Conservation (phyloP, 2,888 invertebrate species). For the Cheilosia soror region DNA sequence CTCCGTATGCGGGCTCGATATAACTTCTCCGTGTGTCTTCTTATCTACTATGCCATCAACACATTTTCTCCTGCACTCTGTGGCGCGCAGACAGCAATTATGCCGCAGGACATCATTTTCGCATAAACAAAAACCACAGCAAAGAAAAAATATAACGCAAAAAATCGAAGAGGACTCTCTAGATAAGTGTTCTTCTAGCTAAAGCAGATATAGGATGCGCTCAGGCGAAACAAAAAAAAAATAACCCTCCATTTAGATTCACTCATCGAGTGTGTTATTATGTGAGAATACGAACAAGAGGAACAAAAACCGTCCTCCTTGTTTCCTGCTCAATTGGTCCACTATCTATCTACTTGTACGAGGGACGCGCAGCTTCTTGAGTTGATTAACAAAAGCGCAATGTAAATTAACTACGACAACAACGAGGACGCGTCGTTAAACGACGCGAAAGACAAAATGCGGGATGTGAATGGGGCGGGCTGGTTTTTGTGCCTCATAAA, state of each 20-base stretch:
- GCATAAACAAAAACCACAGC: constrained; percentile 50
- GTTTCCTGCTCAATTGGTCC: constrained; percentile 39
- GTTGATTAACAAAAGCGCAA: constrained; percentile 73
- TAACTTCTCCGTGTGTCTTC: constrained; percentile 24
- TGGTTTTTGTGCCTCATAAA: constrained; percentile 63
- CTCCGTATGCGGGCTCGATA: constrained; percentile 43
- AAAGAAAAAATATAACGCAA: constrained; percentile 16
- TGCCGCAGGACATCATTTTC: constrained; percentile 63
- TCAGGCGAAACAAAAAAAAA: background rate
- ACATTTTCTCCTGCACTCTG: constrained; percentile 32
- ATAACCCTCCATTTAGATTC: constrained; percentile 63
- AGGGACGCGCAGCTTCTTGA: constrained; percentile 51
- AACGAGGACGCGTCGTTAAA: constrained; percentile 66
- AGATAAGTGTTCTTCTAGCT: constrained; percentile 25
- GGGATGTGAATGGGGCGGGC: constrained; percentile 61
- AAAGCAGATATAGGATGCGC: constrained; percentile 5
- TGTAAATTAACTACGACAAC: constrained; percentile 74
- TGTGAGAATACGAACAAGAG: constrained; percentile 49
- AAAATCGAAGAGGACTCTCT: constrained; percentile 17
- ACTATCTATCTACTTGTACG: background rate
- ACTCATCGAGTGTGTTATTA: constrained; percentile 69
- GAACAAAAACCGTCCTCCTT: constrained; percentile 20
- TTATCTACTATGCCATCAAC: constrained; percentile 62
- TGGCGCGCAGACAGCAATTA: constrained; percentile 51
- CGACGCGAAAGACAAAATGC: constrained; percentile 54